Base-by-base conservation (phyloP, 1,140 invertebrate species). In the Eupristina koningsbergeri region DNA sequence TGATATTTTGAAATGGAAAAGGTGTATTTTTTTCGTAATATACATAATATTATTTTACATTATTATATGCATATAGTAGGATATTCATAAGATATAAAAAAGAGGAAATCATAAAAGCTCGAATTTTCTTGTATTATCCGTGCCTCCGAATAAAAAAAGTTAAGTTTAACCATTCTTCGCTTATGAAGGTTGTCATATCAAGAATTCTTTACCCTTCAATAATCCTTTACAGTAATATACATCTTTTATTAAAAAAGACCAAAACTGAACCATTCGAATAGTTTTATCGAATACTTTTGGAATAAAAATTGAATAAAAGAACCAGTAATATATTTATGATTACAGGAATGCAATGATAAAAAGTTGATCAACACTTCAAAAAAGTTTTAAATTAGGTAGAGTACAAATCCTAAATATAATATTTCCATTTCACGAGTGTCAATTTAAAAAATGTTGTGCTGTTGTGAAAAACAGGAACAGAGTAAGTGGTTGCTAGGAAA, bases 41-140 rank as follows among this genome's bases (percentile, higher is more conserved):
- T 74, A 74, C 71, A 74, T n/a, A n/a, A n/a, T n/a, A n/a, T n/a
- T n/a, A n/a, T n/a, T n/a, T n/a, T n/a, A 29, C 5, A 50, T n/a
- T 75, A 75, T 75, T 53, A n/a, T 22, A 71, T 0, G 34, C 9
- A 26, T 22, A 71, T 71, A 39, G 41, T 77, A 78, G 15, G 39
- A 73, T 73, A 73, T 74, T 58, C 69, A 74, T 73, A 74, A 58
- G 31, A 29, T 26, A 80, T 47, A 39, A 3, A 13, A 69, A 47
- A 80, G 26, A 50, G 45, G 36, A 22, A 41, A 63, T 53, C 63
- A 26, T 26, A 69, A 67, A 47, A 34, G 2, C 8, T 7, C 41
- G 17, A 67, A 80, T 45, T 69, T 47, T 34, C 77, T 50, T n/a
- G n/a, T 39, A n/a, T 47, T 61, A 8, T n/a, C 17, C 34, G 67